phyloP scores from a whole-genome alignment of 2,797 vertebrate species.

The Poeciliopsis gracilis region DNA sequence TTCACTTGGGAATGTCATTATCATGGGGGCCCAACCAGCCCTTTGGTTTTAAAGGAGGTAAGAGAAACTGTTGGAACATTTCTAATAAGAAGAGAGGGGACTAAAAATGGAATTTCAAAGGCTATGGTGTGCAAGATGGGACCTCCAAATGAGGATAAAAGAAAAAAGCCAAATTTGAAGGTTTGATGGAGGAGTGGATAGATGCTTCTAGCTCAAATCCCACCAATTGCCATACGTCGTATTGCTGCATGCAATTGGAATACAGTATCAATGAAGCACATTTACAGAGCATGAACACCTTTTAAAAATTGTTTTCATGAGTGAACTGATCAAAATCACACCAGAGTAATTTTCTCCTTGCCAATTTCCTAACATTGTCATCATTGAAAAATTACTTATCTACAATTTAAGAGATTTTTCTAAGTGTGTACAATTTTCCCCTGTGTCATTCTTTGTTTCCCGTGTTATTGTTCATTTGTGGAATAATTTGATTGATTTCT shows the following conservation, averaged over 20 bases:
- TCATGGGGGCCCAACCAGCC: constrained; percentile 52
- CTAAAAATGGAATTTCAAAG: constrained; percentile 44
- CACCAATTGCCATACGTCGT: background rate
- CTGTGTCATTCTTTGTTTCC: background rate
- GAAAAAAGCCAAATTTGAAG: constrained; percentile 16
- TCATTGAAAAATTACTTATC: background rate
- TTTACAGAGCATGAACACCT: no score
- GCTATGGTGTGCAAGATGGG: constrained; percentile 28
- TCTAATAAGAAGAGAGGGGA: constrained; percentile 65
- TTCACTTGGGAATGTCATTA: constrained; percentile 51
- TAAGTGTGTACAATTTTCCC: background rate
- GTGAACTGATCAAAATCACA: background rate
- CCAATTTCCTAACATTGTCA: no score
- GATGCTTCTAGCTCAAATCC: background rate
- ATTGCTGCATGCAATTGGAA: background rate
- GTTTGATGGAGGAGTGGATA: constrained; percentile 16
- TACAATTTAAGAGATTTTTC: background rate
- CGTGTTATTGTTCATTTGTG: background rate
- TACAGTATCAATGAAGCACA: background rate
- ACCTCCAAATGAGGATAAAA: constrained; percentile 17
- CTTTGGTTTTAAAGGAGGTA: constrained; percentile 43
- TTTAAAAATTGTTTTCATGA: background rate
- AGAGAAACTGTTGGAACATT: constrained; percentile 55
- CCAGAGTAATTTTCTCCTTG: background rate
- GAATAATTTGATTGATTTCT: background rate